These are phyloP conservation scores for Clostera curtula DNA, from an alignment of 2,888 invertebrate species.

Conservation along the genomic window DNA sequence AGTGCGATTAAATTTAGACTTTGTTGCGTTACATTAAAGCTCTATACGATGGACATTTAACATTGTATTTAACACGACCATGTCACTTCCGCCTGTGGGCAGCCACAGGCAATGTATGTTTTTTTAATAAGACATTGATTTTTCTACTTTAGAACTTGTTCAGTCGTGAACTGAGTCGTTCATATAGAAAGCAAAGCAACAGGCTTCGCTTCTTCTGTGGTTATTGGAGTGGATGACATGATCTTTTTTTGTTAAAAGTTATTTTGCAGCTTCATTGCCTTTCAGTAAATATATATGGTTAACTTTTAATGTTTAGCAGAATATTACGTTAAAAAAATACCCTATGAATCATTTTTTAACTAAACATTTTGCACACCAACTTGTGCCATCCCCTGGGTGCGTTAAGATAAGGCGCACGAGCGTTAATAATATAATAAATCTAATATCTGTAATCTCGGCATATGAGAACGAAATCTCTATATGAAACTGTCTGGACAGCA, in stretches of 20 bases:
- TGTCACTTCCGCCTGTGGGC: constrained; percentile 43
- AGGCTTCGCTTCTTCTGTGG: constrained; percentile 1
- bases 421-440: too few species aligned
- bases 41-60: constrained; percentile 22
- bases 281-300: too few species aligned
- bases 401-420: too few species aligned
- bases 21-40: constrained; percentile 42
- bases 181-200: constrained; percentile 7
- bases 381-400: too few species aligned
- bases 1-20: constrained; percentile 41
- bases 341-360: too few species aligned
- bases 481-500: too few species aligned
- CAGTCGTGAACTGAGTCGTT: constrained; percentile 7
- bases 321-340: too few species aligned
- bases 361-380: too few species aligned
- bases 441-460: too few species aligned
- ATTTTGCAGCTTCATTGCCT: too few species aligned
- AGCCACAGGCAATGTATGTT: constrained; percentile 34
- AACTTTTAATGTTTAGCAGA: too few species aligned
- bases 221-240: background rate
- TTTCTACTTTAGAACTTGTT: constrained; percentile 26
- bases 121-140: constrained; percentile 61
- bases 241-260: background rate
- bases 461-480: too few species aligned
- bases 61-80: constrained; percentile 30